Base-by-base conservation (phyloP, 1,140 invertebrate species). In the Tetramorium simillimum region DNA sequence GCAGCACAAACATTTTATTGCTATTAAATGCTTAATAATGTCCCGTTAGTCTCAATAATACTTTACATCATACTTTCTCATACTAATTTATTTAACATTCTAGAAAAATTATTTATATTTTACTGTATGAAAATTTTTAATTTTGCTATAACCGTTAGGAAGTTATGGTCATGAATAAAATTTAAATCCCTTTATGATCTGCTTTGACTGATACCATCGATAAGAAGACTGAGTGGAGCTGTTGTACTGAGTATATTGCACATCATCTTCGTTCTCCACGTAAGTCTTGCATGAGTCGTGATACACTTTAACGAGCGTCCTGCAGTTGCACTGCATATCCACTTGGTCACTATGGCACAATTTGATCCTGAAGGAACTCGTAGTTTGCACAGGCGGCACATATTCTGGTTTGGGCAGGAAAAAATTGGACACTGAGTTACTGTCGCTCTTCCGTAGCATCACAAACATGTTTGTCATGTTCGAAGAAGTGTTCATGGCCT, bases 341-440 rank as follows among this genome's bases (percentile, higher is more conserved):
- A 89, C 16, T 67, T 92, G 18, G 28, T 92, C 86, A 53, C 82
- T 91, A n/a, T 94, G 88, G 14, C 86, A 78, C 2, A 95, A 58
- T 88, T 91, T 94, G 75, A 95, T 92, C 9, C 84, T 80, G 80
- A 95, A 95, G 86, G 86, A 90, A 5, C 43, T 87, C 2, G 91
- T 75, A 7, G 63, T 86, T 18, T 86, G 89, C 0, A 28, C 10
- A 14, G 92, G 86, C 0, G 89, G 53, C 16, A 65, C 40, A 63
- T 94, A 95, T 49, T 94, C 92, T 3, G 95, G 94, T 67, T 95
- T 95, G 21, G 92, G 94, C 65, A 95, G 51, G 76, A 95, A 95
- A 63, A 93, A 95, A 67, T 93, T 92, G 0, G 95, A 95, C 18
- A 89, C 70, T 7, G 82, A 46, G 72, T 91, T 93, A 7, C 63